These are phyloP conservation scores for Dasyprocta punctata DNA, from an alignment of 2,113 vertebrate genomes.

Conservation along the genomic window DNA sequence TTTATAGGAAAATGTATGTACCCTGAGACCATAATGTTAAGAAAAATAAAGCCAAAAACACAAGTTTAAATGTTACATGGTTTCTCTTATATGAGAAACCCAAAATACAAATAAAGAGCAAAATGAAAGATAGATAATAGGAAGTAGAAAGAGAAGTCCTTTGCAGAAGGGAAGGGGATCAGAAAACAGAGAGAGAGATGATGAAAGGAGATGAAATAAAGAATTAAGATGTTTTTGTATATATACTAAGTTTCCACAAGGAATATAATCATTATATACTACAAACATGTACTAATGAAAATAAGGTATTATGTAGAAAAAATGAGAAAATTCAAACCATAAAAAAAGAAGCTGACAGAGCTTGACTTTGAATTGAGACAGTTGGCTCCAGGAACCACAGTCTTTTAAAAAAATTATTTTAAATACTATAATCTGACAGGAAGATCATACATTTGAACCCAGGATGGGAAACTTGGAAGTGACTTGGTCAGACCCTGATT, in stretches of 20 bases:
- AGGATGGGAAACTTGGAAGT: background rate
- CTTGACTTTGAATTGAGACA: background rate
- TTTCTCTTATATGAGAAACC: background rate
- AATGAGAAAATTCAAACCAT: background rate
- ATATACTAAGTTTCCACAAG: background rate
- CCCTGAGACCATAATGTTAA: background rate
- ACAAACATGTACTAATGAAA: background rate
- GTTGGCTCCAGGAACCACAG: background rate
- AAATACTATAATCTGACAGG: background rate
- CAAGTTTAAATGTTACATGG: background rate
- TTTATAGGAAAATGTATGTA: background rate
- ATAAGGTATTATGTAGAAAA: background rate
- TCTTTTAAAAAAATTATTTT: background rate
- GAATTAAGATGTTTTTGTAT: background rate
- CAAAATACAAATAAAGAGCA: background rate
- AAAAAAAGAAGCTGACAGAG: background rate
- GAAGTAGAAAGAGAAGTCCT: background rate
- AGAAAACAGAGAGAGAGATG: background rate
- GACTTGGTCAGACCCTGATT: background rate
- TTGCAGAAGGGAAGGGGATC: background rate
- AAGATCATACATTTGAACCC: background rate
- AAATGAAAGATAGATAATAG: background rate
- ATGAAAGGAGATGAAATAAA: background rate
- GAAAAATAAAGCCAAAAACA: background rate
- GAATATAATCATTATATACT: background rate